Evolutionary conservation across 2,888 invertebrate species (phyloP).

Genomic region (Xestia rhomboidea): DNA sequence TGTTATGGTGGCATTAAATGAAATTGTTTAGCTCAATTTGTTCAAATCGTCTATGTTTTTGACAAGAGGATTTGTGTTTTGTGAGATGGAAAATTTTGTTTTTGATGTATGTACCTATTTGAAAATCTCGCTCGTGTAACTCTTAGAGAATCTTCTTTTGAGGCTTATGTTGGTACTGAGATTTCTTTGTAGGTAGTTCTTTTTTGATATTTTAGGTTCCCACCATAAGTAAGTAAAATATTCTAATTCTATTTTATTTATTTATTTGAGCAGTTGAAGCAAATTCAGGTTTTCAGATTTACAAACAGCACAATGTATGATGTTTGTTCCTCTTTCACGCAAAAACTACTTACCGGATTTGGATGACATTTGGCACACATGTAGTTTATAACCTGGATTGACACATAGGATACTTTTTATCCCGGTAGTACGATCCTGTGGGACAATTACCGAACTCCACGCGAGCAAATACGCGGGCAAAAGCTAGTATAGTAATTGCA

Average conservation of each 20-base stretch:
- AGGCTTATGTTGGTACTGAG: neutral
- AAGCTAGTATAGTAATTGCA: no score
- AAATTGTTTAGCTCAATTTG: constrained; percentile 26
- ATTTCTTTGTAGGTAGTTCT: neutral
- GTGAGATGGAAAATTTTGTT: constrained; percentile 7
- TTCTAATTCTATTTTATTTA: neutral
- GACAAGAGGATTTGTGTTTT: constrained; percentile 25
- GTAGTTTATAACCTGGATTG: no score
- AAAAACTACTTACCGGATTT: no score
- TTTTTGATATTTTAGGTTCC: neutral
- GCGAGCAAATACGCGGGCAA: no score
- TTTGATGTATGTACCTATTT: neutral
- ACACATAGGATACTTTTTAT: no score
- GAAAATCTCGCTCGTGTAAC: neutral
- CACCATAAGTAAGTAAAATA: neutral
- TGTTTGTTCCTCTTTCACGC: no score
- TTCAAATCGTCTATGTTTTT: constrained; percentile 27
- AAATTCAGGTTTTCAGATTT: neutral
- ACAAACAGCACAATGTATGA: no score
- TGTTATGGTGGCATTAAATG: constrained; percentile 17
- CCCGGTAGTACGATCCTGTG: no score
- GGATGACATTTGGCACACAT: no score
- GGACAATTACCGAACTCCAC: no score
- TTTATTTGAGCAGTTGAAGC: neutral
- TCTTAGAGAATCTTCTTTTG: neutral